A percentile compares a stretch with the other conserved stretches of the same genome.
Evolutionary conservation across 2,113 vertebrate genomes (phyloP).

Genomic region (Centropristis striata): DNA sequence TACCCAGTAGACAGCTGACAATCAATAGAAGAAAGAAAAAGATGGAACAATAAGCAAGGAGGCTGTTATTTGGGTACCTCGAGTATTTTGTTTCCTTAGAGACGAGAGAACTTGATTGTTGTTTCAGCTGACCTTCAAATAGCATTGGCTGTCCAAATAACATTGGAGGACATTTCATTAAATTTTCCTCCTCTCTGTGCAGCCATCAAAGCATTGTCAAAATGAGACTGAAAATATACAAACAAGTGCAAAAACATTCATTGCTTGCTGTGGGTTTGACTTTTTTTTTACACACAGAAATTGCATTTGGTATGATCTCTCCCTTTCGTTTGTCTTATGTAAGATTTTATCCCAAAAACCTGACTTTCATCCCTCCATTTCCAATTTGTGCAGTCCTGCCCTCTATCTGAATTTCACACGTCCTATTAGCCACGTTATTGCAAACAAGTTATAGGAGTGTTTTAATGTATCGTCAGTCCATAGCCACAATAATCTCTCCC

Average conservation of each 20-base stretch:
- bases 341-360: slow-evolving; percentile 18
- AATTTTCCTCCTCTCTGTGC: slow-evolving; percentile 22
- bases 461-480: slow-evolving; percentile 30
- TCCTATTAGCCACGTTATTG: too few species aligned
- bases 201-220: slow-evolving; percentile 29
- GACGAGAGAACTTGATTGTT: slow-evolving; percentile 53
- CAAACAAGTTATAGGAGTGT: slow-evolving; percentile 4
- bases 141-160: slow-evolving; percentile 45
- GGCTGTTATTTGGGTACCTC: slow-evolving; percentile 57
- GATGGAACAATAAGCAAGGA: slow-evolving; percentile 59
- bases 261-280: slow-evolving; percentile 1
- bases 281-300: slow-evolving; percentile 1
- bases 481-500: not conserved
- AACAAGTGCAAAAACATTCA: not conserved
- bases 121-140: slow-evolving; percentile 76
- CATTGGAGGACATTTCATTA: slow-evolving; percentile 34
- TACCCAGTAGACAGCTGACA: slow-evolving; percentile 76
- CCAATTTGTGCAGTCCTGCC: too few species aligned
- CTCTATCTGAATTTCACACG: too few species aligned
- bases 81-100: slow-evolving; percentile 68
- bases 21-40: slow-evolving; percentile 77
- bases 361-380: too few species aligned
- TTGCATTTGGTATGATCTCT: slow-evolving; percentile 31
- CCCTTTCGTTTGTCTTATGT: slow-evolving; percentile 12
- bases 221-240: slow-evolving; percentile 31